Evolutionary conservation across 2,888 invertebrate species (phyloP), one percentile per base, ranked within the genome.

Genomic region (Dyspetes luteomarginatus): DNA sequence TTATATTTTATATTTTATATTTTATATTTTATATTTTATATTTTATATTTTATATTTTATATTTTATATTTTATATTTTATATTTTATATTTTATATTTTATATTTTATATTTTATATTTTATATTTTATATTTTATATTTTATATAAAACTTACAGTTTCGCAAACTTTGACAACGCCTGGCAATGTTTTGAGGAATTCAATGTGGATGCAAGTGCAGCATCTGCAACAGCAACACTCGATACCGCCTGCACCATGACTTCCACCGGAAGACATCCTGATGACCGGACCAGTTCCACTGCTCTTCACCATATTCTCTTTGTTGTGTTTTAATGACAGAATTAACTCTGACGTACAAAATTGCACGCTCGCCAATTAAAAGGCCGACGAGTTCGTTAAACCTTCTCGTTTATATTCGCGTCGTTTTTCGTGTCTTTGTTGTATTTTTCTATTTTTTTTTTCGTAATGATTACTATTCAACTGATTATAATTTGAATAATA

Each of bases 171-270:
- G 60, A 97, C 92, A 28, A 96, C 90, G 17, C 97, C 97, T 43
- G 95, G 94, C 83, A 95, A 93, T 0, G 95, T 94, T 55, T 94
- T 95, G 12, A 97, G 92, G 90, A 97, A 96, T 50, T 95, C 95
- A 68, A 97, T 93, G 90, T 97, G 95, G 73, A 97, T 92, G 89
- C 97, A 97, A 17, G 96, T 95, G 88, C 96, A 97, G 88, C 97
- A 95, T 78, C 95, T 93, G 88, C 95, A 96, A 48, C 79, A 89
- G 84, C 96, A 96, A 88, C 96, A 95, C 87, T 94, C 94, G 79
- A 95, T 93, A 62, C 96, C 95, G 48, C 93, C 92, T 1, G 92
- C 90, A 1, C 92, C 90, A 68, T 90, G 86, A 26, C 85, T 86
- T 52, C 78, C 85, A 43, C 79, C 75, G 36, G 88, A 85, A 30